Percentiles rank a stretch among this genome's conserved stretches.
Evolutionary conservation across 2,888 invertebrate genomes (phyloP).

Genomic region (Sesamia inferens): DNA sequence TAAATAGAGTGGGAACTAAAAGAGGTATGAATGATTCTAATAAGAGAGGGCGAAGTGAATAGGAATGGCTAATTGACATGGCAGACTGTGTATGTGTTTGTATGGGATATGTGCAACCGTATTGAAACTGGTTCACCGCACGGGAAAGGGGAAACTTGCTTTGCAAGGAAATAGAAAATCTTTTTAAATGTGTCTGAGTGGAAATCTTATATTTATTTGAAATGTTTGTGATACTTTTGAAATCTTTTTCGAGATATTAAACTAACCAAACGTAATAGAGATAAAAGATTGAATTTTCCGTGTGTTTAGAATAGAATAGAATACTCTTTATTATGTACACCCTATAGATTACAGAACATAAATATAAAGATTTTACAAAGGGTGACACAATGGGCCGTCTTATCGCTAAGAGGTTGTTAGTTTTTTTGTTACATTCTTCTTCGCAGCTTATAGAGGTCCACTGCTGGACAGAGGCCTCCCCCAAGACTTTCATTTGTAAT

Average conservation of each 20-base stretch:
- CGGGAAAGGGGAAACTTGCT: constrained; percentile 38
- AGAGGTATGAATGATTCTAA: constrained; percentile 55
- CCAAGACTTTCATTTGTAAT: no score
- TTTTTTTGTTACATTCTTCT: no score
- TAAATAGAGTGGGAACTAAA: constrained; percentile 42
- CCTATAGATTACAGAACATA: no score
- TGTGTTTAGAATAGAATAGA: no score
- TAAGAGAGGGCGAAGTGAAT: constrained; percentile 50
- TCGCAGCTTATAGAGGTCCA: no score
- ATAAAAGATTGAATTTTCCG: not conserved
- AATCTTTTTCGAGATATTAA: not conserved
- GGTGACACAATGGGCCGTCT: no score
- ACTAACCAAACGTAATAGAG: not conserved
- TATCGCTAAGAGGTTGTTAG: no score
- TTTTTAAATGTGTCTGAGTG: constrained; percentile 40
- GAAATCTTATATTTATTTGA: constrained; percentile 22
- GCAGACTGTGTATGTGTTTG: constrained; percentile 39
- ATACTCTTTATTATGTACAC: not conserved
- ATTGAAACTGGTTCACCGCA: constrained; percentile 42
- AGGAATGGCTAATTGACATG: constrained; percentile 55
- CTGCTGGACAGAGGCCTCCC: no score
- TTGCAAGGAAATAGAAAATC: constrained; percentile 45
- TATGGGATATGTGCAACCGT: constrained; percentile 29
- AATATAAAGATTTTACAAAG: no score
- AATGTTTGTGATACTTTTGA: not conserved